These are phyloP conservation scores for Lithodes maja DNA, from an alignment of 2,888 invertebrate genomes.

Conservation along the genomic window DNA sequence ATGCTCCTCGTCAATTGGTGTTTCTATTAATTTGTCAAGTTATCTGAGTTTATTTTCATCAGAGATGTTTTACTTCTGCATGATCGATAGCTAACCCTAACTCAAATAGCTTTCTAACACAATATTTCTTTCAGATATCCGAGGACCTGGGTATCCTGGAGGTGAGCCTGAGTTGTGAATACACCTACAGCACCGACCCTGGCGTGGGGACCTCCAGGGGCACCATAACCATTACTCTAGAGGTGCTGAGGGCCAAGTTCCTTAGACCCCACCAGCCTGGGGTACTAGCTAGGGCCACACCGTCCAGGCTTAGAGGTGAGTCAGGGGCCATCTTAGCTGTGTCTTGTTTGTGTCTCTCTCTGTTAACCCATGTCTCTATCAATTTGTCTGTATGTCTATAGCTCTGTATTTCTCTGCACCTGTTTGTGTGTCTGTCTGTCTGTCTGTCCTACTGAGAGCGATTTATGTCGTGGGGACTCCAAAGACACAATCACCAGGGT, in stretches of 20 bases:
- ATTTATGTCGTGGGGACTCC: no score
- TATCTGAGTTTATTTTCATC: no score
- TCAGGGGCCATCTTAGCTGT: neutral
- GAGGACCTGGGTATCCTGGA: constrained; percentile 52
- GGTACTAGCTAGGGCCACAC: constrained; percentile 31
- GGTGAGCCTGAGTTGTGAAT: constrained; percentile 51
- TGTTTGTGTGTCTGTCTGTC: no score
- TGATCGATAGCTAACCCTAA: neutral
- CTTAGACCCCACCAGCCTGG: constrained; percentile 41
- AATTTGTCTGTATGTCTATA: no score
- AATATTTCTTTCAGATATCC: constrained; percentile 26
- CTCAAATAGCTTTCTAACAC: neutral
- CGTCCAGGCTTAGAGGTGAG: constrained; percentile 48
- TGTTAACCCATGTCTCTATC: no score
- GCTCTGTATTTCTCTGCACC: no score
- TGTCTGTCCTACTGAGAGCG: no score
- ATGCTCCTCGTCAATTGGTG: no score
- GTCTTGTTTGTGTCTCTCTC: no score
- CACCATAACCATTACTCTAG: constrained; percentile 44
- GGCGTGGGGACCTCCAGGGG: constrained; percentile 20
- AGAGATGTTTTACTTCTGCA: no score
- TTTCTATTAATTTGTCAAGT: no score
- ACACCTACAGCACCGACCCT: constrained; percentile 6
- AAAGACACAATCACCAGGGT: no score
- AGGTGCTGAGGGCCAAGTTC: constrained; percentile 47